Evolutionary conservation across 30 jellyfish, hydroid and myxozoan genomes (phyloP).

Genomic region (Calvadosia cruxmelitensis): DNA sequence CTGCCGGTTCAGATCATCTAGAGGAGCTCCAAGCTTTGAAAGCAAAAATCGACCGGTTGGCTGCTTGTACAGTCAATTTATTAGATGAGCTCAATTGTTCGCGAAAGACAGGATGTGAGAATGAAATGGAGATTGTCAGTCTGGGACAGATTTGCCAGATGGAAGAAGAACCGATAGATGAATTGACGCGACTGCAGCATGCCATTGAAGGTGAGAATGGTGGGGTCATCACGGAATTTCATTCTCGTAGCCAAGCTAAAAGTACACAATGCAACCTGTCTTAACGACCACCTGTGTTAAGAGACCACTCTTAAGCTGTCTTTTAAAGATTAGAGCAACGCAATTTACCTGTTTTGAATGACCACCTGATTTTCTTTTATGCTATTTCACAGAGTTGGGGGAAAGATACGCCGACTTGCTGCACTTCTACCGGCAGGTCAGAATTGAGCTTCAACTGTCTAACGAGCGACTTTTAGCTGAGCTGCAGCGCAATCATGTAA

Average conservation of each 20-base stretch:
- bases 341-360: no score
- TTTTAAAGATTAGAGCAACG: no score
- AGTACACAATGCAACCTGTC: no score
- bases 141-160: constrained; percentile 42
- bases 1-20: constrained; percentile 13
- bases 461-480: constrained; percentile 61
- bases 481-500: constrained; percentile 55
- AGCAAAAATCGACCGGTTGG: constrained; percentile 24
- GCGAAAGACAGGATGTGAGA: constrained; percentile 37
- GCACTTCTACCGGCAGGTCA: constrained; percentile 56
- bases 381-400: constrained; percentile 39
- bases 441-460: constrained; percentile 52
- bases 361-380: no score
- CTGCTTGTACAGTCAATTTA: constrained; percentile 41
- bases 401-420: constrained; percentile 59
- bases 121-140: constrained; percentile 38
- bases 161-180: constrained; percentile 54
- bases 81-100: constrained; percentile 44
- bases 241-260: no score
- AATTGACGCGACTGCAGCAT: constrained; percentile 30
- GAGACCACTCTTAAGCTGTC: no score
- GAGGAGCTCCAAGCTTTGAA: constrained; percentile 19
- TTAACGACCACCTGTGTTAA: no score
- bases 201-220: constrained; percentile 18
- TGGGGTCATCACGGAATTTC: neutral